These are phyloP conservation scores for Timema podura DNA, from an alignment of 2,888 invertebrate genomes.

Conservation along the genomic window DNA sequence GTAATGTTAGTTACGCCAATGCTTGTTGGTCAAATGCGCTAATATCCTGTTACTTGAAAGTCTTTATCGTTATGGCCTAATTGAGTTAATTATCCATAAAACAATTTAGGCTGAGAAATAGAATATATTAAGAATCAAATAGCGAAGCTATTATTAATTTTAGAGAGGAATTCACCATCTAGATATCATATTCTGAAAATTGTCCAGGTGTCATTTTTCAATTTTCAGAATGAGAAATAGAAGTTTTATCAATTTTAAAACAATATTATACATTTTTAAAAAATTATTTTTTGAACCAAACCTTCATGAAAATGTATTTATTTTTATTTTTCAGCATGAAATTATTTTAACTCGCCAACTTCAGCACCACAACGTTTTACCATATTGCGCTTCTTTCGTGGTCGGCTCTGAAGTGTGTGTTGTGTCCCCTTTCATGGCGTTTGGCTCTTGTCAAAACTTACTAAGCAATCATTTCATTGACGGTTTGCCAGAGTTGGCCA, in stretches of 20 bases:
- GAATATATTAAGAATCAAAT: neutral
- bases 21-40: no score
- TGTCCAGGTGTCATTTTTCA: no score
- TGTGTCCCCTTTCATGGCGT: conserved; percentile 78
- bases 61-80: no score
- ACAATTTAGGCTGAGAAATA: neutral
- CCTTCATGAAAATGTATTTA: conserved; percentile 4
- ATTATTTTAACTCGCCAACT: conserved; percentile 71
- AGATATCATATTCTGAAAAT: no score
- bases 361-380: conserved; percentile 73
- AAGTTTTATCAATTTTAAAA: neutral
- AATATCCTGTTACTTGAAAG: no score
- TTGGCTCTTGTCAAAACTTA: conserved; percentile 78
- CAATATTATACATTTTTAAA: neutral
- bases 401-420: conserved; percentile 72
- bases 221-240: neutral
- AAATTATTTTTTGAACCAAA: neutral
- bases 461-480: conserved; percentile 68
- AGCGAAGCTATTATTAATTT: neutral
- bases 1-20: no score
- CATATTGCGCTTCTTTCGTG: conserved; percentile 72
- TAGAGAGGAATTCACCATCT: no score
- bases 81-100: neutral
- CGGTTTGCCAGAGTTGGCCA: conserved; percentile 78
- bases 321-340: conserved; percentile 61